These are phyloP conservation scores for Scolopax mira DNA, from an alignment of 2,113 vertebrate species.

Conservation along the genomic window DNA sequence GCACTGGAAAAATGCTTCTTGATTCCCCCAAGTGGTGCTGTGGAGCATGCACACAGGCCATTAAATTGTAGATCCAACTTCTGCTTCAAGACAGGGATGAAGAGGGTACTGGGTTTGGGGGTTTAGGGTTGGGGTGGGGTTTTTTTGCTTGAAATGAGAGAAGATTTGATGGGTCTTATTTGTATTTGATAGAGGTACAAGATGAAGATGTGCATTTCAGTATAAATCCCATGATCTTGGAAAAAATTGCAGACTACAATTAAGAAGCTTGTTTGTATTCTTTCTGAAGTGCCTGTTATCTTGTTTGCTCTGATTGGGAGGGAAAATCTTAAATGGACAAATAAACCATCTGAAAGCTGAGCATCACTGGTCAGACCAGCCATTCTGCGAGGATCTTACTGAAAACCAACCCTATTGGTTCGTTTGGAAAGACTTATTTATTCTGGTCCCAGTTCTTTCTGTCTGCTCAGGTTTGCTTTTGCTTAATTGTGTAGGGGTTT, in stretches of 20 bases:
- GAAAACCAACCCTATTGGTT: not conserved
- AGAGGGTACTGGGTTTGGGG: not conserved
- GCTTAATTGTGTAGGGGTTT: not conserved
- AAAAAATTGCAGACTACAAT: not conserved
- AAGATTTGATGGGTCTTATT: not conserved
- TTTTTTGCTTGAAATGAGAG: not conserved
- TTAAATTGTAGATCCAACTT: not conserved
- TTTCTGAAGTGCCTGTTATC: not conserved
- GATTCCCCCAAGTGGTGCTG: not conserved
- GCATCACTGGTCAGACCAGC: not conserved
- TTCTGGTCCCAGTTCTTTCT: not conserved
- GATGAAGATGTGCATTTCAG: not conserved
- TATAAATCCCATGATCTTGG: not conserved
- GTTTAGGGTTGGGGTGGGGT: not conserved
- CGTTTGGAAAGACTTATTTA: too few species aligned
- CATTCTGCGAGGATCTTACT: not conserved
- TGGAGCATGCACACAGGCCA: not conserved
- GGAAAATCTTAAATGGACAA: not conserved
- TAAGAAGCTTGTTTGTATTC: not conserved
- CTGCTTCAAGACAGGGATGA: not conserved
- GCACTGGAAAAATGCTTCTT: not conserved
- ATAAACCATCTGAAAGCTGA: not conserved
- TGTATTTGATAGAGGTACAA: not conserved
- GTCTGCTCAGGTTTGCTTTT: not conserved
- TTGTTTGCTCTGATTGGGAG: not conserved